These are phyloP conservation scores for Andricus curvator DNA, from an alignment of 2,888 invertebrate species.

Conservation along the genomic window DNA sequence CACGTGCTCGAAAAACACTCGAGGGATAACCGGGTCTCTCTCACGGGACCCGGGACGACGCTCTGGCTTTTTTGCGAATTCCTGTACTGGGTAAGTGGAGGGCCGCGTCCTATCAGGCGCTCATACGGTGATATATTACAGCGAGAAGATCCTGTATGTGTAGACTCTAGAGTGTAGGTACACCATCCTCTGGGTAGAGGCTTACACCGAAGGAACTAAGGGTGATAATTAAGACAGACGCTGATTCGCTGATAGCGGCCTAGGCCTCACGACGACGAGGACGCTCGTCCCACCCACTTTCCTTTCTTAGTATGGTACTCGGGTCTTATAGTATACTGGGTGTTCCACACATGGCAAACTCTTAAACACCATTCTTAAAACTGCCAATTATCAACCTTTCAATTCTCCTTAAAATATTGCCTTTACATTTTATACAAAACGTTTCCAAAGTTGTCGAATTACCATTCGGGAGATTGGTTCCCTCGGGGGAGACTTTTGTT, in stretches of 20 bases:
- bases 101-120: conserved; percentile 54
- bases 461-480: not conserved
- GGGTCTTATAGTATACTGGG: not conserved
- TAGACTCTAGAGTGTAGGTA: not conserved
- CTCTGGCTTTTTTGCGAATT: conserved; percentile 25
- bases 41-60: not conserved
- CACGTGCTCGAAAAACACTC: conserved; percentile 24
- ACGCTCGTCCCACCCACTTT: conserved; percentile 60
- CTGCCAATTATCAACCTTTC: conserved; percentile 29
- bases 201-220: conserved; percentile 63
- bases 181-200: conserved; percentile 45
- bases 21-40: conserved; percentile 7
- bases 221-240: conserved; percentile 78
- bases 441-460: not conserved
- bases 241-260: conserved; percentile 74
- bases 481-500: not conserved
- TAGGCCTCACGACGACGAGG: conserved; percentile 65
- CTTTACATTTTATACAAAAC: conserved; percentile 14
- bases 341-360: conserved; percentile 24
- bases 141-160: conserved; percentile 45
- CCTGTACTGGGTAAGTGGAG: conserved; percentile 46
- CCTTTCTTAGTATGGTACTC: conserved; percentile 20
- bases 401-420: conserved; percentile 29
- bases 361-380: conserved; percentile 14
- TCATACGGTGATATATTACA: conserved; percentile 58